Evolutionary conservation across 2,888 invertebrate species (phyloP), one percentile per base, ranked within the genome.

Genomic region (Caenorhabditis virilis): DNA sequence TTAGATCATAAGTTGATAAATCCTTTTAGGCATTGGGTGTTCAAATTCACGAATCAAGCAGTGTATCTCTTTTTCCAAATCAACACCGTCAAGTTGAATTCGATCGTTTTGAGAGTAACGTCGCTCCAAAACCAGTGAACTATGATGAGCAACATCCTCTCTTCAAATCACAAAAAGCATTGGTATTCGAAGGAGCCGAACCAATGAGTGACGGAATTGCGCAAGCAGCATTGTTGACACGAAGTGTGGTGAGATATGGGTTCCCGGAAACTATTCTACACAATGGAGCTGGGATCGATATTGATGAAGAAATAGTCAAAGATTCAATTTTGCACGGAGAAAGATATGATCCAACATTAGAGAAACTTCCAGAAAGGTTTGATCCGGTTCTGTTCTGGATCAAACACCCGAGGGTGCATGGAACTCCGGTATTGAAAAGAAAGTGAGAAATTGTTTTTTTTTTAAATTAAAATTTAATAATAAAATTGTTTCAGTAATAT

Each of bases 321-420:
- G 79, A 81, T 51, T 58, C 72, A 7, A 82, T 82, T 53, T 65
- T 79, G 39, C 78, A 77, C 43, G 82, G 79, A 2, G 78, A 82
- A 64, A 57, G 72, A 25, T 78, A 71, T 51, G 80, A 82, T 54
- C 79, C 80, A 15, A 76, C 79, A 0, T 51, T 82, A 48, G 79
- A 81, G 52, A 76, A 74, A 47, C 51, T 78, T 30, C 78, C 78
- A 9, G 48, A 46, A 2, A 56, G 77, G 23, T 77, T 76, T 50
- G 82, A 82, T 67, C 80, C 80, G 7, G 66, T 82, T n/a, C 49
- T 82, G 33, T 82, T 82, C 55, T 82, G 82, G 82, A 50, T 72
- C 15, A 64, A 54, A 4, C 79, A 81, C 47, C 58, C 62, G 1
- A 49, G 73, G 27, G 60, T 79, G 15, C 72, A 77, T 52, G 82